A percentile compares a stretch with the other conserved stretches of the same genome.
Conservation (phyloP, 2,113 vertebrate species). For the Tiliqua scincoides region DNA sequence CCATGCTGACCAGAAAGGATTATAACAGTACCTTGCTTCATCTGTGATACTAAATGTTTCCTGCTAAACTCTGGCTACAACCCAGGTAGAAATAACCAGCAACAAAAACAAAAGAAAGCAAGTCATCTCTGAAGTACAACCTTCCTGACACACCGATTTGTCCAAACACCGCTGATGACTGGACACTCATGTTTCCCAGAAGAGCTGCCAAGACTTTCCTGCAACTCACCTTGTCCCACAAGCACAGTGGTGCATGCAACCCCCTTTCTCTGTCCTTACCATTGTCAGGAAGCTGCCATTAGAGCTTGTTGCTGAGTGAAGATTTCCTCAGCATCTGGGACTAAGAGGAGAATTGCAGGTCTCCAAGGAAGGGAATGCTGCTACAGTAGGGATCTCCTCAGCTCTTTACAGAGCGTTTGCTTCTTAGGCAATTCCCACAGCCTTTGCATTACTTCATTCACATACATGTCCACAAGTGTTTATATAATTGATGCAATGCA, state of each 20-base stretch:
- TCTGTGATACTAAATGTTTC: constrained; percentile 12
- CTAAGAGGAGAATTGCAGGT: constrained; percentile 54
- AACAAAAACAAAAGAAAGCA: rapidly evolving
- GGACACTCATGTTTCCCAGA: too few species aligned
- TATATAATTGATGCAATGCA: not conserved
- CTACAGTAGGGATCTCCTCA: constrained; percentile 63
- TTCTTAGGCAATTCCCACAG: constrained; percentile 52
- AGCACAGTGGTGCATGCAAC: not conserved
- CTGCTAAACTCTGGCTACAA: constrained; percentile 22
- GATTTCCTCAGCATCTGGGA: constrained; percentile 70
- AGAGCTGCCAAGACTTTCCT: not conserved
- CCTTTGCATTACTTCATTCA: constrained; percentile 27
- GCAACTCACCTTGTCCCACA: constrained; percentile 10
- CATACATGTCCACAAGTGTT: not conserved
- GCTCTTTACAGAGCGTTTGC: constrained; percentile 4
- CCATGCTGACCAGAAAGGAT: constrained; percentile 6
- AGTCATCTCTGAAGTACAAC: not conserved
- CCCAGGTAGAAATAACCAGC: constrained; percentile 29
- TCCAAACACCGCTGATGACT: not conserved
- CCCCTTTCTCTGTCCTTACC: not conserved
- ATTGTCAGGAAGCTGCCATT: constrained; percentile 49
- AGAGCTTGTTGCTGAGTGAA: constrained; percentile 52
- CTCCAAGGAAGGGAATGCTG: constrained; percentile 66
- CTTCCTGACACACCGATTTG: not conserved
- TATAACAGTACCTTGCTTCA: constrained; percentile 21